Base-by-base conservation (phyloP, 2,113 vertebrate genomes). In the Ophthalmolycus amberensis region DNA sequence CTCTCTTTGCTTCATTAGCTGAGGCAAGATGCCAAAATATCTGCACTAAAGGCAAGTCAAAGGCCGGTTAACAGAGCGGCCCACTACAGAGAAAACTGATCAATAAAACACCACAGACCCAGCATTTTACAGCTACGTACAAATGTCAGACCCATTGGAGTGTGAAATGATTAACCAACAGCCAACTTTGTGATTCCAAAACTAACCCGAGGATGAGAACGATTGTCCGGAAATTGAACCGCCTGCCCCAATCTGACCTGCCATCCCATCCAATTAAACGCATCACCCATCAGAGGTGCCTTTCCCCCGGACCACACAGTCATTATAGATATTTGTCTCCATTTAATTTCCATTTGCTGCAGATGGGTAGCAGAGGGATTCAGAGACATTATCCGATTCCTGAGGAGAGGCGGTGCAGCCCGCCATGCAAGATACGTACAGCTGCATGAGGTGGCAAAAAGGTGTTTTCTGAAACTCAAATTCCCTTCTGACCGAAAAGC, bases 261-360 rank as follows among this genome's bases (percentile, higher is more conserved):
- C 75, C 2, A 70, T 86, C 86, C 27, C 50, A 18, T 60, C 37
- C 70, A 82, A 89, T 93, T 78, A 92, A 86, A 88, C 0, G 42
- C 22, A 59, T 63, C 66, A 77, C 65, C 78, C 59, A 87, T 93
- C 82, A 86, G 54, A 83, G 40, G 54, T 68, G 66, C 42, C 38
- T 79, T 70, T 84, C 75, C 70, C 74, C 11, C 34, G 64, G 72
- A 73, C 62, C 48, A 59, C 78, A 69, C 20, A 64, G 52, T 84
- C 88, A 88, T 85, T 86, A 75, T 63, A 83, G 42, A 85, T 32
- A 85, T 88, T 74, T 77, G 70, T 91, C 85, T 90, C 74, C 70
- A 90, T 90, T 91, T 87, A 25, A 72, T 83, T 82, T 83, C 79
- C 80, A 90, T 91, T 93, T 86, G 80, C 82, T 76, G 29, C 71